A percentile compares a stretch with the other conserved stretches of the same genome.
These are phyloP conservation scores for Paracyclopina nana DNA, from an alignment of 1,140 invertebrate genomes.

Conservation along the genomic window DNA sequence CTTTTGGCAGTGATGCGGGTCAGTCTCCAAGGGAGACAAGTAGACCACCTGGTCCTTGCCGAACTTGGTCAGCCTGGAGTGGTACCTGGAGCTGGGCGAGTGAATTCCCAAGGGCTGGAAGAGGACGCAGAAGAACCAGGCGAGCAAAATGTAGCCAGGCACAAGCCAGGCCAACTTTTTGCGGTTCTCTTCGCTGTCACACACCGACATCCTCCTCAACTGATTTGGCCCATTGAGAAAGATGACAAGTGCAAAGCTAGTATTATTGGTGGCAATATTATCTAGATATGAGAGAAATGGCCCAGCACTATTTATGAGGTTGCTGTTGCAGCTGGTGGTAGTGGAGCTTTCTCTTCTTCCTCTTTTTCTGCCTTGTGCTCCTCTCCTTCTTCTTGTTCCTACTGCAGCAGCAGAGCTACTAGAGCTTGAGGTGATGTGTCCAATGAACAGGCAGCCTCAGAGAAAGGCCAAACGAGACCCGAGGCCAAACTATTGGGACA, in stretches of 20 bases:
- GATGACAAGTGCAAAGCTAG: neutral
- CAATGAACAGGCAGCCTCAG: too few relatives aligned
- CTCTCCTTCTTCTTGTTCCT: too few relatives aligned
- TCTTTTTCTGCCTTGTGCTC: neutral
- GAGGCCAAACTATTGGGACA: too few relatives aligned
- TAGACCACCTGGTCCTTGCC: neutral
- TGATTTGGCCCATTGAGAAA: neutral
- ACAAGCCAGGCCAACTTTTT: slow-evolving; percentile 16
- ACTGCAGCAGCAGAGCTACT: too few relatives aligned
- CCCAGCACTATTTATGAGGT: too few relatives aligned
- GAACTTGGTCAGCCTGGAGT: too few relatives aligned
- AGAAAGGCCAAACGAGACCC: too few relatives aligned
- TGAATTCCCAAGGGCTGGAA: slow-evolving; percentile 8
- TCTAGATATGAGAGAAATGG: too few relatives aligned
- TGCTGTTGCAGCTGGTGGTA: neutral
- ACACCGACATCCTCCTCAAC: slow-evolving; percentile 8
- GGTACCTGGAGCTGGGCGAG: neutral
- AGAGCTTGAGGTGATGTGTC: too few relatives aligned
- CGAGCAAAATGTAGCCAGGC: slow-evolving; percentile 15
- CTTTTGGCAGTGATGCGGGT: neutral
- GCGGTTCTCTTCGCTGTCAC: slow-evolving; percentile 16
- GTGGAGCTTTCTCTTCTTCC: neutral
- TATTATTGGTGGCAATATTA: neutral
- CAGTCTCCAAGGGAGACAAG: neutral
- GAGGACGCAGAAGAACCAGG: slow-evolving; percentile 16